A percentile compares a stretch with the other conserved stretches of the same genome.
These are phyloP conservation scores for Engystomops pustulosus DNA, from an alignment of 2,113 vertebrate genomes.

Conservation along the genomic window DNA sequence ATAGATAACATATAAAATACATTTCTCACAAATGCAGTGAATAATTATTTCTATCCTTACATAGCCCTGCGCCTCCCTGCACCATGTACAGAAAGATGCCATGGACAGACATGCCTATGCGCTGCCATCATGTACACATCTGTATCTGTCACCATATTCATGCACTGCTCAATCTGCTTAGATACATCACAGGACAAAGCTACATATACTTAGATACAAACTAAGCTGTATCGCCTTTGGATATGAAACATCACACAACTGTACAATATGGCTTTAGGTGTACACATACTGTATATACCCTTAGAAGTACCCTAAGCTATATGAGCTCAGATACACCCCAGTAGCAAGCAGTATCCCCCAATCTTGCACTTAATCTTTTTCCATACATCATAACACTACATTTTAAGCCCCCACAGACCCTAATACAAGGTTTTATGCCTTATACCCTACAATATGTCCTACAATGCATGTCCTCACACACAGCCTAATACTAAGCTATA, in stretches of 20 bases:
- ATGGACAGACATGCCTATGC: no score
- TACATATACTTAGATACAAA: neutral
- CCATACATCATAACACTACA: no score
- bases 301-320: neutral
- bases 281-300: neutral
- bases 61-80: neutral
- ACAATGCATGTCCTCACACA: neutral
- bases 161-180: neutral
- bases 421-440: no score
- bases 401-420: no score
- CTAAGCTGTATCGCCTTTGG: no score
- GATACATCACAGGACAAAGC: neutral
- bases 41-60: neutral
- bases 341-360: neutral
- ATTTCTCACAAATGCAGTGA: neutral
- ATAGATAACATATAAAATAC: neutral
- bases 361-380: no score
- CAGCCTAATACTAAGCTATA: neutral
- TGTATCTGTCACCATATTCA: neutral
- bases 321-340: neutral
- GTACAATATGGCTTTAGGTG: no score
- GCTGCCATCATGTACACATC: neutral
- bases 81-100: neutral
- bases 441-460: no score
- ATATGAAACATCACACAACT: no score